Conservation (phyloP, 2,888 invertebrate species). For the Andrena dorsata region DNA sequence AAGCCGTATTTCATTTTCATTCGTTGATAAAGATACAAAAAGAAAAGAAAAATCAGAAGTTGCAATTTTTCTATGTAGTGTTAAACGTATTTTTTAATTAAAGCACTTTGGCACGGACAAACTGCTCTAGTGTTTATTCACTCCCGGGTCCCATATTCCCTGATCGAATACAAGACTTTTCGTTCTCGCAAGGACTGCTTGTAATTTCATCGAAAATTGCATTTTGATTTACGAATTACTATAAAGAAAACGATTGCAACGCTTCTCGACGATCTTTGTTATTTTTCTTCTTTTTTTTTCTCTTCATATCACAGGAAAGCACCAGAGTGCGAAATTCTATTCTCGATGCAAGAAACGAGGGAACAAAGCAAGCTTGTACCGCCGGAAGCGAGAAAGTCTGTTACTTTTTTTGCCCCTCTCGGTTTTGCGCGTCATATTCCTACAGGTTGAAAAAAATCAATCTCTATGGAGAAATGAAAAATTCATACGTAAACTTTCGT, state of each 20-base stretch:
- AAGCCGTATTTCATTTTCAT: conserved; percentile 45
- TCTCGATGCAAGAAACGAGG: conserved; percentile 56
- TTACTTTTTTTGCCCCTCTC: conserved; percentile 64
- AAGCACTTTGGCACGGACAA: conserved; percentile 74
- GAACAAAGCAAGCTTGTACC: conserved; percentile 62
- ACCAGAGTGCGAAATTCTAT: conserved; percentile 66
- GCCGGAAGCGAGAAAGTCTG: conserved; percentile 68
- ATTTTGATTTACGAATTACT: conserved; percentile 50
- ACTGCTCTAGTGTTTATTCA: conserved; percentile 60
- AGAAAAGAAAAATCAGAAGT: conserved; percentile 29
- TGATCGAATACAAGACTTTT: conserved; percentile 23
- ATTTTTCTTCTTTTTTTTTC: conserved; percentile 44
- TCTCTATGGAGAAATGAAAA: conserved; percentile 71
- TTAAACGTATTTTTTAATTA: conserved; percentile 57
- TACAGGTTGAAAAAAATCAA: conserved; percentile 68
- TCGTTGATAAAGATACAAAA: conserved; percentile 42
- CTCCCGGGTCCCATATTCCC: conserved; percentile 38
- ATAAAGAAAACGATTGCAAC: conserved; percentile 56
- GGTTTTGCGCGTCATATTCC: conserved; percentile 39
- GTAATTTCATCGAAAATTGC: conserved; percentile 44
- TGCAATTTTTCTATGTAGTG: conserved; percentile 34
- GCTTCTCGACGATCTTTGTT: conserved; percentile 55
- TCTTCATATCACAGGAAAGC: conserved; percentile 75
- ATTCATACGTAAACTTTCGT: conserved; percentile 70
- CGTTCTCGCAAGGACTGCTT: conserved; percentile 13